Conservation (phyloP, 2,113 vertebrate genomes). For the Microcebus griseorufus region DNA sequence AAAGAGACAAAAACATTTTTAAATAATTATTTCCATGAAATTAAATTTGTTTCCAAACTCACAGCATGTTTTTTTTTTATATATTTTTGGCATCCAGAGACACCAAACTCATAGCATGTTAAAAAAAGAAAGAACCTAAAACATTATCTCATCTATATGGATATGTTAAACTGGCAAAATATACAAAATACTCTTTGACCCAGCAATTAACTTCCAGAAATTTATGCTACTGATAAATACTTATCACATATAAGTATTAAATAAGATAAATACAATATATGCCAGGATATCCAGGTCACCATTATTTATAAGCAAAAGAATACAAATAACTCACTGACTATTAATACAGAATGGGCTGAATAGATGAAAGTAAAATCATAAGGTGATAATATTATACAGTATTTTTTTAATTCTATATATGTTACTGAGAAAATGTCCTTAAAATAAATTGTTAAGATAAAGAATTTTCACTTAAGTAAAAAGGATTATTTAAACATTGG, state of each 20-base stretch:
- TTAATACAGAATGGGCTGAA: conserved; percentile 19
- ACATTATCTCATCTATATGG: not conserved
- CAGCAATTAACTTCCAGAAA: conserved; percentile 43
- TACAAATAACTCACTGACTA: not conserved
- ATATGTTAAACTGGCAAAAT: conserved; percentile 4
- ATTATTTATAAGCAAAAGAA: conserved; percentile 42
- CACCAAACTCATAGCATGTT: not conserved
- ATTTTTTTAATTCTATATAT: not conserved
- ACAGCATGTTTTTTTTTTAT: not conserved
- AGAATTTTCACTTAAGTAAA: conserved; percentile 34
- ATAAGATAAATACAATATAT: no score
- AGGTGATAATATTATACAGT: not conserved
- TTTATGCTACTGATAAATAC: conserved; percentile 10
- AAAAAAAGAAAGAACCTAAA: conserved; percentile 48
- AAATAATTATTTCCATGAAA: conserved; percentile 56
- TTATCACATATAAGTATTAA: not conserved
- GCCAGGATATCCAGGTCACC: not conserved
- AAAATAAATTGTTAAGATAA: not conserved
- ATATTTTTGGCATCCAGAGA: no score
- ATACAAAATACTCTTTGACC: not conserved
- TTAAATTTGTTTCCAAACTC: conserved; percentile 54
- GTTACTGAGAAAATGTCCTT: not conserved
- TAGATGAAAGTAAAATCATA: conserved; percentile 17
- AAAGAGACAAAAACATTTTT: conserved; percentile 64
- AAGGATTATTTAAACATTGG: conserved; percentile 45